A percentile compares a stretch with the other conserved stretches of the same genome.
These are phyloP conservation scores for Tetrapedia diversipes DNA, from an alignment of 2,888 invertebrate genomes.

Conservation along the genomic window DNA sequence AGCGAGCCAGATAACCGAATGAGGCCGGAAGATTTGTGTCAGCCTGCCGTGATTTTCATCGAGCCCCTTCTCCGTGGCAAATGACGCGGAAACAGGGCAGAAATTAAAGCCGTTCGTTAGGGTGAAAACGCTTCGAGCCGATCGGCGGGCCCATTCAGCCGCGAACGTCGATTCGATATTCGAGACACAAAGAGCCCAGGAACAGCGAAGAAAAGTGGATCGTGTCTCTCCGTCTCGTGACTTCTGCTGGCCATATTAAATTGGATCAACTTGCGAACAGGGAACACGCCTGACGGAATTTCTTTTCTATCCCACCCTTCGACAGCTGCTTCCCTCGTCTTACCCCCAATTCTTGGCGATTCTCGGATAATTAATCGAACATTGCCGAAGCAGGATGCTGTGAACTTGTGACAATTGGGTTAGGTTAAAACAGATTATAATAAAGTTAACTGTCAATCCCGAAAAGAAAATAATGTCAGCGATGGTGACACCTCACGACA, in stretches of 20 bases:
- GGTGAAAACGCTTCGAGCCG: slow-evolving; percentile 49
- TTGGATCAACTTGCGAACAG: slow-evolving; percentile 37
- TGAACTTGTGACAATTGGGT: no score
- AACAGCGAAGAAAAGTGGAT: slow-evolving; percentile 38
- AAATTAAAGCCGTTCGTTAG: slow-evolving; percentile 72
- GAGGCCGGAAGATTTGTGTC: slow-evolving; percentile 54
- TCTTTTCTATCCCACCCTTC: no score
- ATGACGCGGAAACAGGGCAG: slow-evolving; percentile 70
- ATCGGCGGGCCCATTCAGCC: slow-evolving; percentile 54
- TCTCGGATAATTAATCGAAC: no score
- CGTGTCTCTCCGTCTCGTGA: slow-evolving; percentile 25
- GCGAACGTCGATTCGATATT: slow-evolving; percentile 61
- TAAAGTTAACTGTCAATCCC: no score
- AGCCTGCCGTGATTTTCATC: slow-evolving; percentile 60
- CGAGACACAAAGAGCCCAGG: slow-evolving; percentile 59
- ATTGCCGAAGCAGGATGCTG: no score
- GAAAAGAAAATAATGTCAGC: no score
- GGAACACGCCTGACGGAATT: neutral
- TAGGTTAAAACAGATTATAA: no score
- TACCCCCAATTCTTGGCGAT: no score
- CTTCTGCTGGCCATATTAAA: slow-evolving; percentile 41
- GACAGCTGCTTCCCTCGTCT: no score
- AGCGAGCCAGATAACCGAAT: slow-evolving; percentile 54
- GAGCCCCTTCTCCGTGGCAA: slow-evolving; percentile 57
- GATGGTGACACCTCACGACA: no score